Conservation (phyloP, 1,140 invertebrate species). For the Platorchestia sp. region DNA sequence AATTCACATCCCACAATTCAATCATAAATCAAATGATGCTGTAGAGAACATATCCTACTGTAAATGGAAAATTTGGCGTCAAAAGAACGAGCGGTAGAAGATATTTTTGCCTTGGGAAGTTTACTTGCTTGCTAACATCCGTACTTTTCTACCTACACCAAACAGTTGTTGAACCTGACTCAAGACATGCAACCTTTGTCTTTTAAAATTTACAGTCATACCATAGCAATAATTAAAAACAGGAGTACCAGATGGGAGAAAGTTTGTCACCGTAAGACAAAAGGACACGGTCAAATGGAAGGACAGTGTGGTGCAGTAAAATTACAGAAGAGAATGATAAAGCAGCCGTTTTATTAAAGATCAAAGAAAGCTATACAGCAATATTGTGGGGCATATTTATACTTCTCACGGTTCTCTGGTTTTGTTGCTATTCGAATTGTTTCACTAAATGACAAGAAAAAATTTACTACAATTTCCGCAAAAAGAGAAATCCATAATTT, state of each 20-base stretch:
- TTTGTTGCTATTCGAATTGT: no score
- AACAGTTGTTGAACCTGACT: background rate
- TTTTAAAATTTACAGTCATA: background rate
- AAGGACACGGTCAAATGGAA: no score
- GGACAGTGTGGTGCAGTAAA: no score
- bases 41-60: background rate
- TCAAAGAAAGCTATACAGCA: background rate
- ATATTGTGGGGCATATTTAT: background rate
- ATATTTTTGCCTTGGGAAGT: background rate
- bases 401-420: no score
- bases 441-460: no score
- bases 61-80: background rate
- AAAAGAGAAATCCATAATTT: no score
- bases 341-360: background rate
- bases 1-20: background rate
- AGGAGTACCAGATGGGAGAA: background rate
- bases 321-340: no score
- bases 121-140: background rate
- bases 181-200: background rate
- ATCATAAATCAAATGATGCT: background rate
- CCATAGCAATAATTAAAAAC: background rate
- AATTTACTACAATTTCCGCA: no score
- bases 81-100: background rate
- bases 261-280: no score
- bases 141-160: background rate